Evolutionary conservation across 2,888 invertebrate species (phyloP).

Genomic region (Drosophila peninsularis): DNA sequence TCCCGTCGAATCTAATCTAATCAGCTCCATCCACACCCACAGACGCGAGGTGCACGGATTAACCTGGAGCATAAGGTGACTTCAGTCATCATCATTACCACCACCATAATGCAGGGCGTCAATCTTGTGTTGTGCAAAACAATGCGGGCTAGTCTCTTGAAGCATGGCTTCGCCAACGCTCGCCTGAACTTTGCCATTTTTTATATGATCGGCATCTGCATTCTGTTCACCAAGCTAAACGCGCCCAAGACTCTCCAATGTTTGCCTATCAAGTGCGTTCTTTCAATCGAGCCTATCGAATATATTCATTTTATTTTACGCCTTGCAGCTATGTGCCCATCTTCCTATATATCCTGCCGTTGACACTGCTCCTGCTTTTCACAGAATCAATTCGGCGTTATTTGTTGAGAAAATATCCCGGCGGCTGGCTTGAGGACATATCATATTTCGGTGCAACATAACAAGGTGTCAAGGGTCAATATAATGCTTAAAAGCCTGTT

Average conservation of each 20-base stretch:
- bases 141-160: constrained; percentile 33
- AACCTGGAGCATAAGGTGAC: constrained; percentile 26
- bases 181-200: constrained; percentile 21
- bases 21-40: neutral
- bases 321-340: constrained; percentile 28
- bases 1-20: neutral
- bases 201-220: constrained; percentile 30
- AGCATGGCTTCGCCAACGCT: constrained; percentile 55
- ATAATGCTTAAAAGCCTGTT: too few relatives aligned
- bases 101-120: constrained; percentile 49
- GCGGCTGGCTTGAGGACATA: constrained; percentile 46
- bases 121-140: constrained; percentile 57
- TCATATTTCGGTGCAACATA: constrained; percentile 22
- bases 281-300: too few relatives aligned
- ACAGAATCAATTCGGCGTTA: constrained; percentile 38
- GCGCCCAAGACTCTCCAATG: constrained; percentile 4
- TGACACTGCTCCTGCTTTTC: constrained; percentile 22
- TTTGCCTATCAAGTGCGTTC: constrained; percentile 35
- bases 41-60: constrained; percentile 37
- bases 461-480: too few relatives aligned
- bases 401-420: constrained; percentile 42
- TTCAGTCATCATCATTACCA: constrained; percentile 20
- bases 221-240: constrained; percentile 8
- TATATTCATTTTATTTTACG: rapidly evolving
- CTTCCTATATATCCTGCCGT: constrained; percentile 33